These are phyloP conservation scores for Symphodus melops DNA, from an alignment of 2,113 vertebrate species.

Conservation along the genomic window DNA sequence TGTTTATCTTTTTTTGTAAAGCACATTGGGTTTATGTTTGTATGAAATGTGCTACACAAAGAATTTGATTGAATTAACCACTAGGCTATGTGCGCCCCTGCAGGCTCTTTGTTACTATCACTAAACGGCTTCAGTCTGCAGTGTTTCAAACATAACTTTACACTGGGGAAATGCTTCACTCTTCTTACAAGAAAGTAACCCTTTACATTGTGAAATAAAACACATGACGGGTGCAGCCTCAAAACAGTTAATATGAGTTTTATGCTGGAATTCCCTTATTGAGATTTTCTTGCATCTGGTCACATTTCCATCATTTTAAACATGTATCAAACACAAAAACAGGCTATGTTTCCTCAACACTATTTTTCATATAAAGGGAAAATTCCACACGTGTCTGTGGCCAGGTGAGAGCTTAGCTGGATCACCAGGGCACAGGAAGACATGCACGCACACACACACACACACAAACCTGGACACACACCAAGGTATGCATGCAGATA, in stretches of 20 bases:
- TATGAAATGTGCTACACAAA: too few species aligned
- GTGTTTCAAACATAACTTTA: too few species aligned
- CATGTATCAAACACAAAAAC: conserved; percentile 9
- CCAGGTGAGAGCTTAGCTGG: conserved; percentile 51
- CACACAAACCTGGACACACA: conserved; percentile 11
- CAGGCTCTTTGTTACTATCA: too few species aligned
- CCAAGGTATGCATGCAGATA: conserved; percentile 36
- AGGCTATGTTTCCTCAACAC: conserved; percentile 21
- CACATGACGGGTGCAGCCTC: too few species aligned
- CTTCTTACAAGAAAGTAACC: too few species aligned
- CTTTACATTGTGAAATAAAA: too few species aligned
- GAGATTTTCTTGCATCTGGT: neutral
- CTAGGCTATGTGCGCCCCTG: too few species aligned
- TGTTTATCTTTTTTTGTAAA: too few species aligned
- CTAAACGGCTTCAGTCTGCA: too few species aligned
- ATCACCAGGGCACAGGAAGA: conserved; percentile 42
- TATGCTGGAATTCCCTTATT: neutral
- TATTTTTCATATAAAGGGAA: conserved; percentile 45
- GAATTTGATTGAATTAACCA: too few species aligned
- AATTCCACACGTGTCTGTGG: conserved; percentile 59
- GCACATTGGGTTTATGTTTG: too few species aligned
- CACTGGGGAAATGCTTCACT: too few species aligned
- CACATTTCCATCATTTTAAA: neutral
- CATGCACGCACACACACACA: conserved; percentile 31
- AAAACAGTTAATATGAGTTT: neutral